Evolutionary conservation across 2,797 vertebrate genomes (phyloP).

Genomic region (Avahi laniger): DNA sequence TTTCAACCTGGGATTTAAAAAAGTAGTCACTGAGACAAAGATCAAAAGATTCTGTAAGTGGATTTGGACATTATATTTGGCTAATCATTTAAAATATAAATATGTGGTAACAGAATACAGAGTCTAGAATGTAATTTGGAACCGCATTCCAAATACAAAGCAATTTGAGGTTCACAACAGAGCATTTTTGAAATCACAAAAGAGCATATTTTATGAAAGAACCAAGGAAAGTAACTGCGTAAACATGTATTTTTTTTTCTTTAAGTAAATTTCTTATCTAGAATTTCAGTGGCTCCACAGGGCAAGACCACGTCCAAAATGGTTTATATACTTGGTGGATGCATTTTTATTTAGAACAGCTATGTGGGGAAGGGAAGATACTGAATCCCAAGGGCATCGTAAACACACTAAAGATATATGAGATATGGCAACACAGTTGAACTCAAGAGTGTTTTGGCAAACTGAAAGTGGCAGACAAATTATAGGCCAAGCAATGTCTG

Average conservation of each 20-base stretch:
- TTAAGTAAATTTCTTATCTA: not conserved
- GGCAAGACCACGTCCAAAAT: not conserved
- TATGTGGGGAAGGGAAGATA: not conserved
- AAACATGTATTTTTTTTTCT: not conserved
- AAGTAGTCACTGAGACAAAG: slow-evolving; percentile 51
- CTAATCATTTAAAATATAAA: not conserved
- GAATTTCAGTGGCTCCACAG: not conserved
- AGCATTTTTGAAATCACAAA: not conserved
- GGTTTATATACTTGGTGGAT: not conserved
- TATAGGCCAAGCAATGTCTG: not conserved
- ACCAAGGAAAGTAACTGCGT: not conserved
- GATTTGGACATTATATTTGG: not conserved
- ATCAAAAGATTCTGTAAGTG: slow-evolving; percentile 44
- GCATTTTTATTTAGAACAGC: slow-evolving; percentile 8
- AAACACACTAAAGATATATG: slow-evolving; percentile 31
- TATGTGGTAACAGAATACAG: not conserved
- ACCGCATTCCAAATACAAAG: not conserved
- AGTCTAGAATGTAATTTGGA: not conserved
- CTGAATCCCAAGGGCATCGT: not conserved
- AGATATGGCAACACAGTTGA: slow-evolving; percentile 22
- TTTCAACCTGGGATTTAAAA: slow-evolving; percentile 24
- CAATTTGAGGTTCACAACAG: not conserved
- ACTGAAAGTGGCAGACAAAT: slow-evolving; percentile 40
- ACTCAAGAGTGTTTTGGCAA: slow-evolving; percentile 14
- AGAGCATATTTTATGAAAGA: not conserved